A percentile compares a stretch with the other conserved stretches of the same genome.
Evolutionary conservation across 2,113 vertebrate species (phyloP).

Genomic region (Ascaphus truei): DNA sequence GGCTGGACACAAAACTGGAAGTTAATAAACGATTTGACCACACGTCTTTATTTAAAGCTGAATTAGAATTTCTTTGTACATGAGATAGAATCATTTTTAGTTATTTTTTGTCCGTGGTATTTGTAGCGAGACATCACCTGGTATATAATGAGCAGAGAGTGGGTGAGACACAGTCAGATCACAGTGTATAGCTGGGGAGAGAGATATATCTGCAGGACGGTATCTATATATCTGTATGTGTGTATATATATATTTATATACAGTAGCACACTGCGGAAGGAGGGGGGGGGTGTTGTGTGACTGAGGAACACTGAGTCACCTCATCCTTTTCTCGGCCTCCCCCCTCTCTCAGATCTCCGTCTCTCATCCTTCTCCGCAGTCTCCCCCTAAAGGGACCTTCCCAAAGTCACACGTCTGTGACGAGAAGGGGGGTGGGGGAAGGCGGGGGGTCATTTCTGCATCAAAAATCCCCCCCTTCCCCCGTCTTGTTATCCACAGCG

Average conservation of each 20-base stretch:
- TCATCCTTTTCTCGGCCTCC: background rate
- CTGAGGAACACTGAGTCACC: background rate
- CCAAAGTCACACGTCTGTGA: conserved; percentile 24
- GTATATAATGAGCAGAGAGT: no score
- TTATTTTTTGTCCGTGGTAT: background rate
- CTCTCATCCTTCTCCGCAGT: background rate
- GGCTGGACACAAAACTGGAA: no score
- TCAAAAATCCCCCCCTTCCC: conserved; percentile 12
- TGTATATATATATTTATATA: background rate
- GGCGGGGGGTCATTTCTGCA: conserved; percentile 27
- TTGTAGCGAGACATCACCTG: background rate
- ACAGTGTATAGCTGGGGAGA: background rate
- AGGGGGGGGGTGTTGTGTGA: background rate
- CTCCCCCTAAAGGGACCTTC: conserved; percentile 32
- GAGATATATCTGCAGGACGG: background rate
- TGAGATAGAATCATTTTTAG: no score
- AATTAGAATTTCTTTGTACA: no score
- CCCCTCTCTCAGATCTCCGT: conserved; percentile 8
- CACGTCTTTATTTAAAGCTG: no score
- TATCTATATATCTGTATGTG: background rate
- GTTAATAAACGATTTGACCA: no score
- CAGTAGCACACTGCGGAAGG: background rate
- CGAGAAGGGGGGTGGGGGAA: conserved; percentile 23
- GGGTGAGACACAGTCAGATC: background rate
- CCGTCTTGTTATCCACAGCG: background rate